Evolutionary conservation across 2,113 vertebrate genomes (phyloP).

Genomic region (Alaudala cheleensis): DNA sequence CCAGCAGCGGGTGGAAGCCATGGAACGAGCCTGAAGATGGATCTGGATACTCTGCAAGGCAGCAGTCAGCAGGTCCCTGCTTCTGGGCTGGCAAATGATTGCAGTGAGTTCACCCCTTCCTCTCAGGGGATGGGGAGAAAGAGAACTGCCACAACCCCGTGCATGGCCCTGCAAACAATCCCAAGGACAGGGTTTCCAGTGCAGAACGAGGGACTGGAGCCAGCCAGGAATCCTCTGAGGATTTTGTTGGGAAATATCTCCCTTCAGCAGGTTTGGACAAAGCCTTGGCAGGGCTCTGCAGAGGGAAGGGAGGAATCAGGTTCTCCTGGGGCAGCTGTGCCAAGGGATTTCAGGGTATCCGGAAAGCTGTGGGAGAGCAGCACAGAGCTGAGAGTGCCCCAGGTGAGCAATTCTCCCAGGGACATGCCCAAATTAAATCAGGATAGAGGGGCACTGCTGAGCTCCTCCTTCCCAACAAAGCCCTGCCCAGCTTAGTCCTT

Average conservation of each 20-base stretch:
- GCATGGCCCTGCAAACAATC: not conserved
- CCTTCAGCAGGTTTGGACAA: not conserved
- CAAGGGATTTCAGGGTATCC: rapidly evolving
- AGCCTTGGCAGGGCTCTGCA: not conserved
- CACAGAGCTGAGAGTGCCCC: rapidly evolving
- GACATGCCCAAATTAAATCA: not conserved
- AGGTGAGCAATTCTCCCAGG: not conserved
- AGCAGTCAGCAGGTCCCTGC: not conserved
- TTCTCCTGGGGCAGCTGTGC: not conserved
- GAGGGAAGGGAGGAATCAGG: not conserved
- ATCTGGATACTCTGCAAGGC: not conserved
- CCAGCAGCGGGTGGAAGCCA: not conserved
- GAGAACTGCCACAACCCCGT: not conserved
- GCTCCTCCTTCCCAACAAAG: not conserved
- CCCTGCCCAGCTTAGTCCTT: not conserved
- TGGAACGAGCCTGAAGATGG: not conserved
- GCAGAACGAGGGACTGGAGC: not conserved
- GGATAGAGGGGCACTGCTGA: not conserved
- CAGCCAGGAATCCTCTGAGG: not conserved
- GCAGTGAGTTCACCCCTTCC: not conserved
- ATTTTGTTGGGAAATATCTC: not conserved
- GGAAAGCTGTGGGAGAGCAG: not conserved
- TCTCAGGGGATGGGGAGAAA: not conserved
- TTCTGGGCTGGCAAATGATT: not conserved
- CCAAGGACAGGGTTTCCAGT: not conserved